Percentiles rank a stretch among this genome's conserved stretches.
Conservation (phyloP, 2,797 vertebrate species). For the Liparis tanakae region DNA sequence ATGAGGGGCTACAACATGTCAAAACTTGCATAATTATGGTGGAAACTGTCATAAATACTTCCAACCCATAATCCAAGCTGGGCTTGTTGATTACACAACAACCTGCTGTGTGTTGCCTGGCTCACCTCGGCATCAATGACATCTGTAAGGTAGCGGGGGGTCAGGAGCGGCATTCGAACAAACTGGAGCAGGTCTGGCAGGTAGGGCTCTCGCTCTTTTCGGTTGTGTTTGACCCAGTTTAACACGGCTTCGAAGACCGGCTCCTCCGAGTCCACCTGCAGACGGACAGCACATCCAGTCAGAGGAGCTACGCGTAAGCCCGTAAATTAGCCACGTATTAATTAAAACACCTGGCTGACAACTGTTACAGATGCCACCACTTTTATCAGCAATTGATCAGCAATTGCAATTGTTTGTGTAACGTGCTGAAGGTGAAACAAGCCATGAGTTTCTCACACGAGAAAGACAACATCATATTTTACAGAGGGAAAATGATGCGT, state of each 20-base stretch:
- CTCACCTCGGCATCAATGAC: conserved; percentile 97
- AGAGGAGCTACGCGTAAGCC: neutral
- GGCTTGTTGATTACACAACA: conserved; percentile 28
- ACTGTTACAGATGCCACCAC: neutral
- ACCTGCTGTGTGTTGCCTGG: conserved; percentile 15
- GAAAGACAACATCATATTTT: conserved; percentile 16
- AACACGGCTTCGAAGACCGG: conserved; percentile 97
- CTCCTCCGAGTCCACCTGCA: conserved; percentile 96
- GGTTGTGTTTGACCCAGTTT: conserved; percentile 97
- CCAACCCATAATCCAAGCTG: conserved; percentile 31
- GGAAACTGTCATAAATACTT: conserved; percentile 14
- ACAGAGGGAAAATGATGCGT: conserved; percentile 38
- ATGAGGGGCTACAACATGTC: conserved; percentile 89
- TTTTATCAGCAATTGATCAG: neutral
- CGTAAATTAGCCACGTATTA: neutral
- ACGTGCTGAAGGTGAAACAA: conserved; percentile 12
- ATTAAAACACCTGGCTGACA: neutral
- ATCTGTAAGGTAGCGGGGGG: conserved; percentile 97
- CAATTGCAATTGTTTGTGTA: neutral
- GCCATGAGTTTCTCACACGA: conserved; percentile 6
- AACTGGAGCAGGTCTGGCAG: conserved; percentile 94
- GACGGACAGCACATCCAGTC: neutral
- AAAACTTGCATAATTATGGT: conserved; percentile 52
- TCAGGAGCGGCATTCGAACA: conserved; percentile 96
- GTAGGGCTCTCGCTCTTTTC: conserved; percentile 91